phyloP scores from a whole-genome alignment of 2,888 invertebrate genomes.

The Cheilosia grossa region DNA sequence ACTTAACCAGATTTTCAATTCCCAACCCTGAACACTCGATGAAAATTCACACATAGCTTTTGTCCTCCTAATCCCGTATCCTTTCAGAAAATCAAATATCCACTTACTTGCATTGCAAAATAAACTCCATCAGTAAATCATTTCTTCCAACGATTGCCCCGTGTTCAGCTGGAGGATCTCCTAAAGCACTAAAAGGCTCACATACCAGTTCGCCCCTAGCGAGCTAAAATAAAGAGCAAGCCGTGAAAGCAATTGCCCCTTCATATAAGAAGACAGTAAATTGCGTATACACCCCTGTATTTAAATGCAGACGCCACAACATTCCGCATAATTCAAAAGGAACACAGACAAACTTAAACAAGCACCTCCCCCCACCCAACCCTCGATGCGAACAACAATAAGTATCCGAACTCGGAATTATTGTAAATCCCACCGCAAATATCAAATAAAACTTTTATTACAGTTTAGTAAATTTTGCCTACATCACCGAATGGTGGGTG shows the following conservation, averaged over 20 bases:
- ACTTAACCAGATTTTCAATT: slow-evolving; percentile 19
- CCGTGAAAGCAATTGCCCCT: slow-evolving; percentile 70
- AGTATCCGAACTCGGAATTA: slow-evolving; percentile 69
- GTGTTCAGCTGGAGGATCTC: slow-evolving; percentile 38
- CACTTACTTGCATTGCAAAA: slow-evolving; percentile 14
- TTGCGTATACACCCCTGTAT: slow-evolving; percentile 49
- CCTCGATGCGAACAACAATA: slow-evolving; percentile 43
- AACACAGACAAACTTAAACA: slow-evolving; percentile 28
- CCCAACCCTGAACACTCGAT: slow-evolving; percentile 39
- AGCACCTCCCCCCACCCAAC: not conserved
- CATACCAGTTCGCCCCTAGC: slow-evolving; percentile 6
- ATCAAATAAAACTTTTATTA: slow-evolving; percentile 76
- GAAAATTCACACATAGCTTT: slow-evolving; percentile 24
- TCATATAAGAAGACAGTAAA: slow-evolving; percentile 64
- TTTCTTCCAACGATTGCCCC: slow-evolving; percentile 37
- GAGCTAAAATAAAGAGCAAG: slow-evolving; percentile 48
- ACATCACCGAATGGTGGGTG: slow-evolving; percentile 59
- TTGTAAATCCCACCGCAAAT: slow-evolving; percentile 75
- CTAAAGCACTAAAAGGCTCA: slow-evolving; percentile 24
- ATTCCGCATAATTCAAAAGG: slow-evolving; percentile 66
- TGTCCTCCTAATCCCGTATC: not conserved
- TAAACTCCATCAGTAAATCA: slow-evolving; percentile 59
- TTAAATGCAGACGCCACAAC: slow-evolving; percentile 69
- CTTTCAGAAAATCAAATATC: not conserved
- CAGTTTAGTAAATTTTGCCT: slow-evolving; percentile 75